Evolutionary conservation across 2,888 invertebrate species (phyloP), one percentile per base, ranked within the genome.

Genomic region (Hydriomena furcata): DNA sequence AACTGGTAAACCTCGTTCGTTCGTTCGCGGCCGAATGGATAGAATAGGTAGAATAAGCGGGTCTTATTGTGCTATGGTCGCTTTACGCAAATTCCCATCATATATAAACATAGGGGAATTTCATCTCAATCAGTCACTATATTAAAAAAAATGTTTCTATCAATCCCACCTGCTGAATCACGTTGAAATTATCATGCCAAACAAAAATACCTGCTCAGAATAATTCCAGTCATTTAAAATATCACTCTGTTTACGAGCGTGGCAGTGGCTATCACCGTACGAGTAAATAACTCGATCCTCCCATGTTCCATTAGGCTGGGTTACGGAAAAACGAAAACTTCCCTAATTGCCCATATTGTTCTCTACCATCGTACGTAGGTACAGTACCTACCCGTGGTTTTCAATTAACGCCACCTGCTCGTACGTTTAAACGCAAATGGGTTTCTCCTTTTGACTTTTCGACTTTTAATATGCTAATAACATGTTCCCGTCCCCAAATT

Each of bases 361-460:
- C 45, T 20, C 20, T 24, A 12, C 31, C 21, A 35, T 21, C 7
- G 7, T 24, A 17, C 25, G 6, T 7, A 28, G 17, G 12, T 21
- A 10, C 13, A 37, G 44, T 36, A 17, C 10, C 23, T 40, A 51
- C 38, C 35, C 31, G 13, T n/a, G 41, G 46, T 46, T 52, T 52
- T 34, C 37, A 46, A 58, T 55, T 50, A 58, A 47, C 41, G 37
- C 21, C 30, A 37, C 48, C 44, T 45, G 25, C 31, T n/a, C n/a
- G n/a, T n/a, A 31, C 36, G 45, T 36, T 36, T 31, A n/a, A n/a
- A n/a, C n/a, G 31, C 17, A 17, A 42, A 42, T 52, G 8, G 31
- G 27, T 45, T 45, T 21, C 21, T 30, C 31, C 36, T 48, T 28
- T 31, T 13, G 23, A 31, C 21, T 11, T 42, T 17, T 30, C 25